Evolutionary conservation across 2,888 invertebrate species (phyloP).

Genomic region (Carpatolechia fugitivella): DNA sequence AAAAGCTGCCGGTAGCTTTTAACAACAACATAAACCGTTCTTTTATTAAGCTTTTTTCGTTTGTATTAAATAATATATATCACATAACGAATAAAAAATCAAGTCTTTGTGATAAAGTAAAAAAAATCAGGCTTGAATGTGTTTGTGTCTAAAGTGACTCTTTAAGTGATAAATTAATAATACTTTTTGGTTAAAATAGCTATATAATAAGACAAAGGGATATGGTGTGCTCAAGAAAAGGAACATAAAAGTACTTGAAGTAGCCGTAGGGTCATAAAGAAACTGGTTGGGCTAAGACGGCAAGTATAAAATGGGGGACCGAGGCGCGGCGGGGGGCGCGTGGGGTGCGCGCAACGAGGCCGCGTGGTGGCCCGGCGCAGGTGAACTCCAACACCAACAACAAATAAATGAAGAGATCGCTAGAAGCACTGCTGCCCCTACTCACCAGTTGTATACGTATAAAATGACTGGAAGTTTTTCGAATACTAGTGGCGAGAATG

Average conservation of each 20-base stretch:
- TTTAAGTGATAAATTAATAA: constrained; percentile 25
- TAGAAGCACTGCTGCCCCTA: constrained; percentile 66
- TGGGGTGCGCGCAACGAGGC: constrained; percentile 80
- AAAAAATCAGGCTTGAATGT: constrained; percentile 31
- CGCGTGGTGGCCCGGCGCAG: constrained; percentile 77
- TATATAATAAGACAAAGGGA: constrained; percentile 40
- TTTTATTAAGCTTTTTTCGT: constrained; percentile 32
- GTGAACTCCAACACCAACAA: constrained; percentile 74
- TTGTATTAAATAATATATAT: constrained; percentile 4
- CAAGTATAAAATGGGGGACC: constrained; percentile 73
- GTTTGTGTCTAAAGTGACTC: constrained; percentile 1
- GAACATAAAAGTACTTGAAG: constrained; percentile 46
- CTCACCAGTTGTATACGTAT: constrained; percentile 89
- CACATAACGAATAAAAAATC: constrained; percentile 42
- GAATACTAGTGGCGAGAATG: constrained; percentile 82
- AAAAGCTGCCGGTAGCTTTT: constrained; percentile 66
- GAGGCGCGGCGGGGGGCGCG: constrained; percentile 77
- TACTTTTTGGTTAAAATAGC: constrained; percentile 10
- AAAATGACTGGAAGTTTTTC: constrained; percentile 91
- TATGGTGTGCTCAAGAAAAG: constrained; percentile 51
- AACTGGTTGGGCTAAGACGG: constrained; percentile 68
- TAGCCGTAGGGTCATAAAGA: constrained; percentile 56
- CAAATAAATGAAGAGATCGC: constrained; percentile 73
- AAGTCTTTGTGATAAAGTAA: constrained; percentile 64
- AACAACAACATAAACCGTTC: constrained; percentile 46